Base-by-base conservation (phyloP, 2,797 vertebrate genomes). In the Tinamus major region DNA sequence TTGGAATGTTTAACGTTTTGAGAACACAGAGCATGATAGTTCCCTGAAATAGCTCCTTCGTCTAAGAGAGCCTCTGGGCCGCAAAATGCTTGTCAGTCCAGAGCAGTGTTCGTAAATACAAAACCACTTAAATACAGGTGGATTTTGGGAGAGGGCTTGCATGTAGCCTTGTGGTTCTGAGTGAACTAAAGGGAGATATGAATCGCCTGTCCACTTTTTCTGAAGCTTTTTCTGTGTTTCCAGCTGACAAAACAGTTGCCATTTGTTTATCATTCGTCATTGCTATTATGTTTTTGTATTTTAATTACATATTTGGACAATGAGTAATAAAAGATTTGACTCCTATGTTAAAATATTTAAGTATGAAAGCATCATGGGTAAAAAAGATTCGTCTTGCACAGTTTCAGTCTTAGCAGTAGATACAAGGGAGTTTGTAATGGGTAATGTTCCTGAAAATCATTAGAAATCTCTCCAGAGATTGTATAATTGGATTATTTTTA, bases 391-490 rank as follows among this genome's bases (percentile, higher is more conserved):
- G 37, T 91, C 67, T 87, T 65, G 9, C 10, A 46, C 0, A 1
- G 16, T 90, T 81, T 41, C 27, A 53, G 26, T 77, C 56, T 58
- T 56, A 56, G 13, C 61, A 51, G 29, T 53, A 72, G 46, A 83
- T 79, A 53, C 33, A 64, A 88, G 51, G 44, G 87, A 8, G 9
- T 68, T 62, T 77, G 61, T 46, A 72, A 53, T 58, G 65, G 46
- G 69, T 83, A 65, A 58, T 51, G 19, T 80, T 89, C 49, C 74
- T 3, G 9, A 37, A 53, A 77, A 67, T 56, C 17, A 13, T 83
- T 74, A 74, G 90, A 92, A 61, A 79, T 69, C n/a, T 23, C 64
- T 89, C 78, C 51, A 62, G 74, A 91, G 74, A 83, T 79, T 15
- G 35, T 62, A 51, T 39, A 86, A 84, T 77, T 85, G 42, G 63